These are phyloP conservation scores for Iselma pallidipennis DNA, from an alignment of 2,888 invertebrate species.

Conservation along the genomic window DNA sequence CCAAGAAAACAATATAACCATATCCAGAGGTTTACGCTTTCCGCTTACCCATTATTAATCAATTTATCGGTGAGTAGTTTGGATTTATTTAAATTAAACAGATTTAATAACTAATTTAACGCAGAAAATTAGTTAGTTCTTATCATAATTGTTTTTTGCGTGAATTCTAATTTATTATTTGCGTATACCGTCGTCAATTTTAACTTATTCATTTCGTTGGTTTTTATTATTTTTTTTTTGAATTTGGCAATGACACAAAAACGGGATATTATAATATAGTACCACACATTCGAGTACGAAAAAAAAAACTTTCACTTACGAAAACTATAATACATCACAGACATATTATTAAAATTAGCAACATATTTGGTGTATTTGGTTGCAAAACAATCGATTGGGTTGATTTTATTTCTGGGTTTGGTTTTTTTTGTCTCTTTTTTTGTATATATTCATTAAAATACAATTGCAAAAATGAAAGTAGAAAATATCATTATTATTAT, in stretches of 20 bases:
- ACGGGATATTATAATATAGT: slow-evolving; percentile 12
- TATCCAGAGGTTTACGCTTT: slow-evolving; percentile 19
- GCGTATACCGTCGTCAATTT: not conserved
- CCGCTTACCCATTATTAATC: slow-evolving; percentile 10
- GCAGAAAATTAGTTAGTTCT: not conserved
- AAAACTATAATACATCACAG: slow-evolving; percentile 11
- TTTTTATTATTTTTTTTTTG: slow-evolving; percentile 11
- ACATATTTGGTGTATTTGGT: slow-evolving; percentile 4
- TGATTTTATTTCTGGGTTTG: slow-evolving; percentile 6
- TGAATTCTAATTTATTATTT: not conserved
- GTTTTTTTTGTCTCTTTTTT: not conserved
- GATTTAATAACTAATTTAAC: not conserved
- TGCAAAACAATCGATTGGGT: slow-evolving; percentile 8
- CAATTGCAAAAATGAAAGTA: not conserved
- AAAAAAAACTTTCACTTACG: slow-evolving; percentile 18
- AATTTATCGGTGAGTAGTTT: slow-evolving; percentile 5
- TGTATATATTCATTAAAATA: not conserved
- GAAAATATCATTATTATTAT: too few species aligned
- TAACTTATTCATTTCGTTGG: too few species aligned
- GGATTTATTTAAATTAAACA: slow-evolving; percentile 5
- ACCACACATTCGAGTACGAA: too few species aligned
- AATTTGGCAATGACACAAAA: slow-evolving; percentile 24
- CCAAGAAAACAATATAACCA: not conserved
- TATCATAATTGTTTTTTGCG: too few species aligned
- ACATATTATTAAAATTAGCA: slow-evolving; percentile 5